Percentiles rank a stretch among this genome's conserved stretches.
These are phyloP conservation scores for Zeuzera pyrina DNA, from an alignment of 2,888 invertebrate genomes.

Conservation along the genomic window DNA sequence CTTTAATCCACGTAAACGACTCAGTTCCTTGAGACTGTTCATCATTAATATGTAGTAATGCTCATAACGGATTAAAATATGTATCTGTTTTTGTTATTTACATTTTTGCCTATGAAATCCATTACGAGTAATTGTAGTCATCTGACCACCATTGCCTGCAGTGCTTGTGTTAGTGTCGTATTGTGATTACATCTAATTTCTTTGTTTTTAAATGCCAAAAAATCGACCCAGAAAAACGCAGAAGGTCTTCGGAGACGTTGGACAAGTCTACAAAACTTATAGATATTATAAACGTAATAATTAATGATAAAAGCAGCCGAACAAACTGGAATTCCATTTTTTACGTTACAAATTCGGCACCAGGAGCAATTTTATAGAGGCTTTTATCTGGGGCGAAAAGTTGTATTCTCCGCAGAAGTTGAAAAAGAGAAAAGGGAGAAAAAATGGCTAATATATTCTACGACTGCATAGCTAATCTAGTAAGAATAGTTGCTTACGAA, in stretches of 20 bases:
- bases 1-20: background rate
- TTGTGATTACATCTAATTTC: background rate
- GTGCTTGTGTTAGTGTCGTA: background rate
- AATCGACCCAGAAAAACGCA: background rate
- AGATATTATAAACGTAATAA: background rate
- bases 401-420: background rate
- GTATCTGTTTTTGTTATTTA: background rate
- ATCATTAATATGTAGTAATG: background rate
- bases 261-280: conserved; percentile 1
- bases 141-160: conserved; percentile 2
- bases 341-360: background rate
- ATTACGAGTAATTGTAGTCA: conserved; percentile 1
- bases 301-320: conserved; percentile 2
- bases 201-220: background rate
- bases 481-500: conserved; percentile 8
- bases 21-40: background rate
- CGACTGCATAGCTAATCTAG: conserved; percentile 8
- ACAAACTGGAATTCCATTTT: conserved; percentile 1
- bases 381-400: background rate
- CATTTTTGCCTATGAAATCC: background rate
- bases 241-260: conserved; percentile 3
- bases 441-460: conserved; percentile 6
- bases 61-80: background rate
- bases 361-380: background rate
- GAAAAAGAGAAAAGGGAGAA: background rate